phyloP scores from a whole-genome alignment of 2,113 vertebrate species.

The Xiphophorus maculatus region DNA sequence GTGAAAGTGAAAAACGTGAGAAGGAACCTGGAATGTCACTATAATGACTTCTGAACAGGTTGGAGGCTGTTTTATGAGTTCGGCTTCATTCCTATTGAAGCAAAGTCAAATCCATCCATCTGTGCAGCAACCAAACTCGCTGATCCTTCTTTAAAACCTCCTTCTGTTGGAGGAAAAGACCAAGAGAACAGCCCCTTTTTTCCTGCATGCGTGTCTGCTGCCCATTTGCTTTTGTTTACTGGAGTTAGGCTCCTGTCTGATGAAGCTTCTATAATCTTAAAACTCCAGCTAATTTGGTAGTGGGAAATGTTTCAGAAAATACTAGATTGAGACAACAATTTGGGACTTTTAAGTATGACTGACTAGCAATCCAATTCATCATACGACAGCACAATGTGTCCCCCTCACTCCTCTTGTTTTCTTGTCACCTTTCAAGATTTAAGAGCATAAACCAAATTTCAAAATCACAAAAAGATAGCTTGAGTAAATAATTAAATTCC shows the following conservation, averaged over 20 bases:
- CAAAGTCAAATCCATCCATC: constrained; percentile 66
- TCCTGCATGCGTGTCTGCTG: background rate
- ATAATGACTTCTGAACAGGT: constrained; percentile 28
- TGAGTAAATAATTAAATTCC: too few relatives aligned
- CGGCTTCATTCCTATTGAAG: constrained; percentile 32
- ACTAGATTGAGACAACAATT: too few relatives aligned
- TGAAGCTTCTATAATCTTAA: constrained; percentile 13
- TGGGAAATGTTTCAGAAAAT: background rate
- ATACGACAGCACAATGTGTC: too few relatives aligned
- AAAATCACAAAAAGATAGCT: too few relatives aligned
- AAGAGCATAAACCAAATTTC: too few relatives aligned
- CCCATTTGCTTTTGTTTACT: constrained; percentile 35
- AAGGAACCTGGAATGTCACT: constrained; percentile 17
- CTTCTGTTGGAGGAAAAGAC: constrained; percentile 63
- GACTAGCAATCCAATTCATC: too few relatives aligned
- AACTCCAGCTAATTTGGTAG: background rate
- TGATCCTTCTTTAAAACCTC: constrained; percentile 59
- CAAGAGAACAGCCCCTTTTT: constrained; percentile 13
- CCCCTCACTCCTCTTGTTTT: too few relatives aligned
- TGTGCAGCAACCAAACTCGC: constrained; percentile 56
- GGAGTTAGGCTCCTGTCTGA: constrained; percentile 8
- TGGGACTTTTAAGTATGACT: too few relatives aligned
- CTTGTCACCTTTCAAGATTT: too few relatives aligned
- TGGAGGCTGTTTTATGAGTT: constrained; percentile 29
- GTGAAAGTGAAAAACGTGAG: constrained; percentile 31